Conservation (phyloP, 23 tunicate genomes). For the Corella eumyota region DNA sequence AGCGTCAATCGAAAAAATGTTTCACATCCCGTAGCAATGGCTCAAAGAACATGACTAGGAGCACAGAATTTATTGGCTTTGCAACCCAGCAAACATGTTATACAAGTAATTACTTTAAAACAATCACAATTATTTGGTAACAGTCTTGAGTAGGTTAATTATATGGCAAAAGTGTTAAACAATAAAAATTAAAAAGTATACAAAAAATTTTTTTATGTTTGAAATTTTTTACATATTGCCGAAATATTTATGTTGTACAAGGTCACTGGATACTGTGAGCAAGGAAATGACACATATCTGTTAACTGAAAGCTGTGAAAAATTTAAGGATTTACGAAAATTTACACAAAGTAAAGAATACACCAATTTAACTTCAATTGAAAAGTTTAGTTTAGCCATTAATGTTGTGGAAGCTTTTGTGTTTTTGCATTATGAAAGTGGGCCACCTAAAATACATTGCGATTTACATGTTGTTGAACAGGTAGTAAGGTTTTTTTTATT, state of each 20-base stretch:
- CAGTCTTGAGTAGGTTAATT: too few species aligned
- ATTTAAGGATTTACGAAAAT: conserved; percentile 21
- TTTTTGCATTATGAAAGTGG: conserved; percentile 39
- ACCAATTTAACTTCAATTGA: conserved; percentile 1
- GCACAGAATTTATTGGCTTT: conserved; percentile 17
- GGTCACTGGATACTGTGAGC: conserved; percentile 50
- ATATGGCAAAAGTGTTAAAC: too few species aligned
- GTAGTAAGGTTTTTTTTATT: too few species aligned
- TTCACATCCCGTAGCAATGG: background rate
- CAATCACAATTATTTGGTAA: too few species aligned
- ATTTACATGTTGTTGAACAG: conserved; percentile 52
- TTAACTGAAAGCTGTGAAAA: conserved; percentile 41
- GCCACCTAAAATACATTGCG: conserved; percentile 62
- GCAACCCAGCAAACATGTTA: conserved; percentile 45
- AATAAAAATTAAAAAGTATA: too few species aligned
- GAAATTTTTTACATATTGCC: too few species aligned
- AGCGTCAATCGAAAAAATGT: too few species aligned
- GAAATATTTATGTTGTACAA: too few species aligned
- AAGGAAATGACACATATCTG: conserved; percentile 12
- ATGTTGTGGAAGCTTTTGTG: conserved; percentile 46
- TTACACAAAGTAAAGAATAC: conserved; percentile 1
- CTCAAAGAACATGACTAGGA: conserved; percentile 27
- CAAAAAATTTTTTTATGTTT: too few species aligned
- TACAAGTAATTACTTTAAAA: conserved; percentile 49
- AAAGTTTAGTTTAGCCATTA: conserved; percentile 25